phyloP scores from a whole-genome alignment of 2,113 vertebrate species.

The Calypte anna region DNA sequence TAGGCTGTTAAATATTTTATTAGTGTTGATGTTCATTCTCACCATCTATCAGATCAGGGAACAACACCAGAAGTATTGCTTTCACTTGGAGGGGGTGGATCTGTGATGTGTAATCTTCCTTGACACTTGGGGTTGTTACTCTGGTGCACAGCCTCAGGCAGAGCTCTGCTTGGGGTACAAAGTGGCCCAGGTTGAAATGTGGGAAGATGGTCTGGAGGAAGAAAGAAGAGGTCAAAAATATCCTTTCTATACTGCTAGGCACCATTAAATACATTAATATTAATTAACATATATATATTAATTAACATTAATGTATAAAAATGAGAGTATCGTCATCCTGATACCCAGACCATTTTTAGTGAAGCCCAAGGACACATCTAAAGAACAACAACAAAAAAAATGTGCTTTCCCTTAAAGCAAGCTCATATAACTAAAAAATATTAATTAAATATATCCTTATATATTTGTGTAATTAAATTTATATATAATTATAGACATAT shows the following conservation, averaged over 20 bases:
- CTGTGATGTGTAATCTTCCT: background rate
- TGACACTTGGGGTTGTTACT: background rate
- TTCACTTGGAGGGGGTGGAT: background rate
- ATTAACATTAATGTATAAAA: background rate
- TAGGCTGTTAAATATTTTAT: constrained; percentile 51
- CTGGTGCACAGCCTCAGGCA: background rate
- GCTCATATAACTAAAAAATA: background rate
- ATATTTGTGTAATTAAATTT: too few species aligned
- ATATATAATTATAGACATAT: too few species aligned
- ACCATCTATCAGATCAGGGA: background rate
- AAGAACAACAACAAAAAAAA: background rate
- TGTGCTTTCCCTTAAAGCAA: background rate
- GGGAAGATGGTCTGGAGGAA: background rate
- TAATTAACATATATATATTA: background rate
- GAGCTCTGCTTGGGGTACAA: background rate
- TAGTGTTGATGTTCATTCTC: background rate
- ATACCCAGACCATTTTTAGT: background rate
- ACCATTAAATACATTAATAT: background rate
- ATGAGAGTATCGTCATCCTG: background rate
- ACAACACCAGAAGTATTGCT: background rate
- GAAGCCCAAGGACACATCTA: background rate
- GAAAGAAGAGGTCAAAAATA: background rate
- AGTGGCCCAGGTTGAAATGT: background rate
- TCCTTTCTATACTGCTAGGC: background rate
- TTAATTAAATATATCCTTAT: too few species aligned